phyloP scores from a whole-genome alignment of 2,888 invertebrate species.

The Siphonodentalium dalli region DNA sequence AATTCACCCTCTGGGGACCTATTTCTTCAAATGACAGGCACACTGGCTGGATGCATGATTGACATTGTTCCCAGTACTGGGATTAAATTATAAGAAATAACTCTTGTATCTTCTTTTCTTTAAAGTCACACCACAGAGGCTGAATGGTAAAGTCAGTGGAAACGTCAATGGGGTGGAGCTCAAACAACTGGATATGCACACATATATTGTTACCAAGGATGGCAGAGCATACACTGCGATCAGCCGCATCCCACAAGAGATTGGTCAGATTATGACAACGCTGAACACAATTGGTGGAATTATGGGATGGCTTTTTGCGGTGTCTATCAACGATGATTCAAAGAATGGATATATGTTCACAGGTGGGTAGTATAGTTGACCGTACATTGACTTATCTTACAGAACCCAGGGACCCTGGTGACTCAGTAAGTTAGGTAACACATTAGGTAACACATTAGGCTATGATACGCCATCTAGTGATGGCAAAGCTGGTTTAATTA shows the following conservation, averaged over 20 bases:
- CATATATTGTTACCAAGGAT: conserved; percentile 81
- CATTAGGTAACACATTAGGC: too few species aligned
- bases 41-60: too few species aligned
- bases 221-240: conserved; percentile 79
- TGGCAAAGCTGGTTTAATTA: too few species aligned
- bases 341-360: conserved; percentile 85
- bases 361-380: conserved; percentile 57
- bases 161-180: conserved; percentile 79
- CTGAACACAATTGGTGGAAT: conserved; percentile 82
- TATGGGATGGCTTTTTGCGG: conserved; percentile 94
- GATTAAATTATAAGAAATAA: too few species aligned
- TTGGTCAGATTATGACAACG: conserved; percentile 84
- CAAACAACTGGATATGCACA: conserved; percentile 82
- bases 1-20: too few species aligned
- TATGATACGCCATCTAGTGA: too few species aligned
- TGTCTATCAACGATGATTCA: conserved; percentile 74
- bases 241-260: conserved; percentile 77
- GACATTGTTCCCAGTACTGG: too few species aligned
- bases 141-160: conserved; percentile 88
- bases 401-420: too few species aligned
- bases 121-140: conserved; percentile 81
- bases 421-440: too few species aligned
- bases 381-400: too few species aligned
- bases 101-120: conserved; percentile 32
- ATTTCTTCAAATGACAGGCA: too few species aligned